Evolutionary conservation across 2,888 invertebrate species (phyloP).

Genomic region (Dryococelus australis): DNA sequence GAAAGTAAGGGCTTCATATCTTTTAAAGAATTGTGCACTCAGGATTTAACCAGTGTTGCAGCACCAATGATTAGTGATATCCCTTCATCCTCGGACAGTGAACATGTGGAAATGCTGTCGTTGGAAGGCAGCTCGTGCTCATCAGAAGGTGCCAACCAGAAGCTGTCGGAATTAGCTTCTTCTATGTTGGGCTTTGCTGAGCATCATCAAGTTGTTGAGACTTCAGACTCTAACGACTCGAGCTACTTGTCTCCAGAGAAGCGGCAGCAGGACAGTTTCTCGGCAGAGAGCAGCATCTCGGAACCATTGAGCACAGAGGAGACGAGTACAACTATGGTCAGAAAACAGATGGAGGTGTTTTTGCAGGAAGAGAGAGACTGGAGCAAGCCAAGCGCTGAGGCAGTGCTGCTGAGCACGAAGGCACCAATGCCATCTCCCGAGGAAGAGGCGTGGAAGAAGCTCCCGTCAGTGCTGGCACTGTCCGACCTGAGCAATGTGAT

Average conservation of each 20-base stretch:
- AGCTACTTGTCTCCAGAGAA: slow-evolving; percentile 3
- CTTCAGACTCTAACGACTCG: neutral
- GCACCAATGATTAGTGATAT: neutral
- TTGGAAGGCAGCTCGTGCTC: slow-evolving; percentile 30
- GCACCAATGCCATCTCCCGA: slow-evolving; percentile 59
- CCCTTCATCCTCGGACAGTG: slow-evolving; percentile 21
- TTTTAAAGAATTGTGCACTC: neutral
- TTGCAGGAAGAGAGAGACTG: slow-evolving; percentile 36
- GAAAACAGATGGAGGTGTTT: neutral
- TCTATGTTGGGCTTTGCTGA: slow-evolving; percentile 23
- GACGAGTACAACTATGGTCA: too few relatives aligned
- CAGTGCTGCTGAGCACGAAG: slow-evolving; percentile 41
- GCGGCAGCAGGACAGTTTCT: neutral
- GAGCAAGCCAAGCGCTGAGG: slow-evolving; percentile 35
- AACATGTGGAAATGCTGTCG: slow-evolving; percentile 28
- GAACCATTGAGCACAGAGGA: too few relatives aligned
- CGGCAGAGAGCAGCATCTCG: too few relatives aligned
- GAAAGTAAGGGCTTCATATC: slow-evolving; percentile 37
- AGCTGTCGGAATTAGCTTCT: slow-evolving; percentile 32
- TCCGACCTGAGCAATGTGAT: slow-evolving; percentile 45
- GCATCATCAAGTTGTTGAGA: too few relatives aligned
- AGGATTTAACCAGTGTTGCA: neutral
- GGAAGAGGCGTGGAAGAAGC: slow-evolving; percentile 58
- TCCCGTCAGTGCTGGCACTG: slow-evolving; percentile 54
- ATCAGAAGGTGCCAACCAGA: slow-evolving; percentile 34